A percentile compares a stretch with the other conserved stretches of the same genome.
Evolutionary conservation across 1,140 invertebrate species (phyloP).

Genomic region (Metopolophium dirhodum): DNA sequence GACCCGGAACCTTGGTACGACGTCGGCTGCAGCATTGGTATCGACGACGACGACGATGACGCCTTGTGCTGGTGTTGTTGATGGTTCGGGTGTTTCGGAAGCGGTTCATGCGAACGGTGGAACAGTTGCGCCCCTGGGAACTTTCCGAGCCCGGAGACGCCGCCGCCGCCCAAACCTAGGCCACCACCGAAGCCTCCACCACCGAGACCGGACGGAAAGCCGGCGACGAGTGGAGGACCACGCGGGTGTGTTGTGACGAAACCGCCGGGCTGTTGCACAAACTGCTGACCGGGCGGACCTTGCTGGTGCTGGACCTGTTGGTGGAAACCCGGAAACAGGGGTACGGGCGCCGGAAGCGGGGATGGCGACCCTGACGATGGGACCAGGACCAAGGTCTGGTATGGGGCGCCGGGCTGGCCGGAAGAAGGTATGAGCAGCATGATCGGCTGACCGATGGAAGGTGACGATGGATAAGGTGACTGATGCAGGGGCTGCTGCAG

Average conservation of each 20-base stretch:
- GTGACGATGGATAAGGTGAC: background rate
- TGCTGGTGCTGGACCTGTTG: conserved; percentile 1
- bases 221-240: background rate
- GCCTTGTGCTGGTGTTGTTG: background rate
- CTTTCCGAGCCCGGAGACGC: background rate
- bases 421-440: conserved; percentile 47
- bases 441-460: conserved; percentile 20
- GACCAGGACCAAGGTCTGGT: conserved; percentile 33
- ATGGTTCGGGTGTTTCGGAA: background rate
- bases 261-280: background rate
- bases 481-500: background rate
- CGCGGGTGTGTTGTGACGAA: background rate
- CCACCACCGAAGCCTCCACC: background rate
- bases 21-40: no score
- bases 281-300: background rate
- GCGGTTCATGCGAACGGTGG: conserved; percentile 32
- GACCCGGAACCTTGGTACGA: conserved; percentile 4
- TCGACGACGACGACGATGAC: background rate
- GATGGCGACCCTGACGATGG: background rate
- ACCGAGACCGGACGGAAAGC: background rate
- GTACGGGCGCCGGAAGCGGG: background rate
- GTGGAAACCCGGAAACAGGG: background rate
- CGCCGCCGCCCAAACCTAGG: background rate
- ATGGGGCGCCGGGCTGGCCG: conserved; percentile 29
- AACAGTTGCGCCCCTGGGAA: background rate